phyloP scores from a whole-genome alignment of 92 coral and sea anemone species.

The Galaxea fascicularis region DNA sequence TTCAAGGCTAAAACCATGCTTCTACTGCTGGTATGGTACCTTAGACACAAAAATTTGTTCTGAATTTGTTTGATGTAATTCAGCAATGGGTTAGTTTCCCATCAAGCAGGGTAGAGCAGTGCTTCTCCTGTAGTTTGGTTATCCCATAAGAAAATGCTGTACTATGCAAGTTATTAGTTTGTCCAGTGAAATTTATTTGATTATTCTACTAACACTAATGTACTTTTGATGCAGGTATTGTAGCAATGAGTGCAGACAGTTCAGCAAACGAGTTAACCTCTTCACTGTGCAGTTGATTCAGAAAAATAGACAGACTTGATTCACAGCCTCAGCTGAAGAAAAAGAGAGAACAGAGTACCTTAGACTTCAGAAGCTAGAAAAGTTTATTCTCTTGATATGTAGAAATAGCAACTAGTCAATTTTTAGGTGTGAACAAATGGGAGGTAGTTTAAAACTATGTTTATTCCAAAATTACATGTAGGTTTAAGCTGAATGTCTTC shows the following conservation, averaged over 20 bases:
- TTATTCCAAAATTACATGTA: not conserved
- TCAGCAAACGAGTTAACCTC: conserved; percentile 24
- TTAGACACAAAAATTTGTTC: no score
- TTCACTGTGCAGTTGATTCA: conserved; percentile 8
- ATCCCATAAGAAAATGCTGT: no score
- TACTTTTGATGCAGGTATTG: conserved; percentile 54
- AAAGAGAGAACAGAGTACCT: conserved; percentile 9
- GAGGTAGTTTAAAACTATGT: not conserved
- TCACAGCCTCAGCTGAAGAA: conserved; percentile 19
- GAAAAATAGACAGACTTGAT: conserved; percentile 44
- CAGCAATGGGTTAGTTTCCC: no score
- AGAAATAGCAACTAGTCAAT: conserved; percentile 2
- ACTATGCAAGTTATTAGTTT: not conserved
- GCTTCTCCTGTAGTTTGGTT: no score
- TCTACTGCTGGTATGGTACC: no score
- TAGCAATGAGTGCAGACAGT: conserved; percentile 59
- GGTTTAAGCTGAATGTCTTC: not conserved
- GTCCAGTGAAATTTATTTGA: not conserved
- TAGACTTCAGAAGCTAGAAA: conserved; percentile 27
- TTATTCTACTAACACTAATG: conserved; percentile 28
- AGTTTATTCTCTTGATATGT: conserved; percentile 19
- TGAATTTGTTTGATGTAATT: no score
- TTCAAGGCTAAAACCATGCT: no score
- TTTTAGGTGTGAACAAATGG: not conserved
- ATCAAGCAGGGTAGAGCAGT: no score